Conservation (phyloP, 2,888 invertebrate genomes). For the Drosophila mimetica region DNA sequence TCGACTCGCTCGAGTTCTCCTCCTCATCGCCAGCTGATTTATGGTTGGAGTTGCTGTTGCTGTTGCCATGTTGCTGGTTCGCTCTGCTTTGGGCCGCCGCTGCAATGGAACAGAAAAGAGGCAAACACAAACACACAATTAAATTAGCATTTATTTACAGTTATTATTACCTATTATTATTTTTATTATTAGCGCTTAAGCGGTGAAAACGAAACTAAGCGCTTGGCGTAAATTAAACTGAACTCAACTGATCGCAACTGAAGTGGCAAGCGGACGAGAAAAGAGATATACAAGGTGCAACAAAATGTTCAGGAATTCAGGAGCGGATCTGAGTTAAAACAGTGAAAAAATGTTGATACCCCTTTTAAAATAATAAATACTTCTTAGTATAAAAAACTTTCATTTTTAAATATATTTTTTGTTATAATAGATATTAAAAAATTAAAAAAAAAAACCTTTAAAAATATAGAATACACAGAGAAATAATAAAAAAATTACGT, state of each 20-base stretch:
- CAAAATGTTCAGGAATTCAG: constrained; percentile 15
- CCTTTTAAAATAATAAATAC: too few relatives aligned
- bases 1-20: constrained; percentile 58
- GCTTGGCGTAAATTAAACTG: constrained; percentile 41
- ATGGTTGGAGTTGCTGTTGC: constrained; percentile 35
- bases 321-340: constrained; percentile 13
- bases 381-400: too few relatives aligned
- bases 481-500: too few relatives aligned
- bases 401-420: neutral
- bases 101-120: constrained; percentile 58
- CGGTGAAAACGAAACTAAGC: constrained; percentile 73
- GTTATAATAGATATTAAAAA: too few relatives aligned
- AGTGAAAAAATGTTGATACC: neutral
- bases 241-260: constrained; percentile 43
- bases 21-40: constrained; percentile 55
- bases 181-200: constrained; percentile 49
- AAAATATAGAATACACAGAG: too few relatives aligned
- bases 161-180: constrained; percentile 52
- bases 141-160: constrained; percentile 76
- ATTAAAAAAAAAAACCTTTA: too few relatives aligned
- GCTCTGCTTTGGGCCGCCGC: constrained; percentile 71
- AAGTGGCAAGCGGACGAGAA: constrained; percentile 49
- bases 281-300: constrained; percentile 12
- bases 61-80: constrained; percentile 51
- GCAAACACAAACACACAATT: constrained; percentile 58